Conservation (phyloP, 2,888 invertebrate species). For the Sericinus montela region DNA sequence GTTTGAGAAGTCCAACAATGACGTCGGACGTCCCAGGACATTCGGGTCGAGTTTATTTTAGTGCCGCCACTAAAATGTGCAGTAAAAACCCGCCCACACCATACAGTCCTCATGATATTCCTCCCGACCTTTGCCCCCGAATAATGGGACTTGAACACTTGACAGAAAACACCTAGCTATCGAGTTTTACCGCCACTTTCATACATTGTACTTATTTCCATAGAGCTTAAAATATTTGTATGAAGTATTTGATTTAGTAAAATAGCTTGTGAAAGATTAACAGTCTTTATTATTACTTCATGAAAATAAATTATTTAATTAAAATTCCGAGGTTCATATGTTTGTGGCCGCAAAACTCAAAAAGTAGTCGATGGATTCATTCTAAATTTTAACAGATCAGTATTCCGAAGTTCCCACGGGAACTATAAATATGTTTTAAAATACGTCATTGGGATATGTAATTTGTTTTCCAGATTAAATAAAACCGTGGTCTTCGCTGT, state of each 20-base stretch:
- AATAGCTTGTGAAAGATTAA: too few species aligned
- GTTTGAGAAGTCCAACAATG: slow-evolving; percentile 55
- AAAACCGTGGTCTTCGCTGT: too few species aligned
- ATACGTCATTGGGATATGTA: too few species aligned
- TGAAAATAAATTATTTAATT: too few species aligned
- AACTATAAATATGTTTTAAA: too few species aligned
- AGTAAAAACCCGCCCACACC: slow-evolving; percentile 73
- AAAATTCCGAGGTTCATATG: too few species aligned
- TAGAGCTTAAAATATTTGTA: not conserved
- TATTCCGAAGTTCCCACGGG: too few species aligned
- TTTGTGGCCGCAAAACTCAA: too few species aligned
- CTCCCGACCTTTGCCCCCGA: slow-evolving; percentile 63
- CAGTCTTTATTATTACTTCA: too few species aligned
- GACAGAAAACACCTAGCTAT: slow-evolving; percentile 8
- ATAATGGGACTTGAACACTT: slow-evolving; percentile 14
- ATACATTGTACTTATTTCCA: not conserved
- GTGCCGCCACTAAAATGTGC: slow-evolving; percentile 62
- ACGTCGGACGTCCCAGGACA: slow-evolving; percentile 54
- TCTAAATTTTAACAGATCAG: too few species aligned
- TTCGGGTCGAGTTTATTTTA: slow-evolving; percentile 64
- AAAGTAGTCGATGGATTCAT: too few species aligned
- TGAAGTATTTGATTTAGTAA: not conserved
- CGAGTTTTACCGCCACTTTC: slow-evolving; percentile 3
- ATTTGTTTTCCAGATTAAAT: too few species aligned
- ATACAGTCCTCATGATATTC: slow-evolving; percentile 60